phyloP scores from a whole-genome alignment of 2,113 vertebrate species.

The Plecotus auritus region DNA sequence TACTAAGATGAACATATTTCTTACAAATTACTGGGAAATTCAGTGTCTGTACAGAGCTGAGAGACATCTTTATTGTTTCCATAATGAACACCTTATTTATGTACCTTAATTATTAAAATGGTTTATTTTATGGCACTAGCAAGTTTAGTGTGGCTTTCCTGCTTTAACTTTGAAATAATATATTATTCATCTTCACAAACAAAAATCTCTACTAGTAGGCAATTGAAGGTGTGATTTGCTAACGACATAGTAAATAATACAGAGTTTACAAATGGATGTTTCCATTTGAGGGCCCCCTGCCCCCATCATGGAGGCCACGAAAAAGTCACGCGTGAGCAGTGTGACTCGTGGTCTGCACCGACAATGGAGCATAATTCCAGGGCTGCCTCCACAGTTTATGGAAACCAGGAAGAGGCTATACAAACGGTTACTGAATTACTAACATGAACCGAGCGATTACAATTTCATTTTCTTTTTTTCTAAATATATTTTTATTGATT shows the following conservation, averaged over 20 bases:
- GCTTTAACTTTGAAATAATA: background rate
- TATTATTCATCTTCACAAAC: background rate
- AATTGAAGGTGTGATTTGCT: background rate
- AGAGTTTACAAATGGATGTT: background rate
- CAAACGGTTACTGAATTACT: background rate
- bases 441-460: background rate
- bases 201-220: background rate
- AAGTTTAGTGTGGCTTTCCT: slow-evolving; percentile 62
- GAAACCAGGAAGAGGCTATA: background rate
- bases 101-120: slow-evolving; percentile 81
- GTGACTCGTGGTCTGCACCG: background rate
- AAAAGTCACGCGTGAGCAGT: no score
- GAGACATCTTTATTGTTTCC: slow-evolving; percentile 69
- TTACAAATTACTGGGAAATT: slow-evolving; percentile 55
- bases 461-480: no score
- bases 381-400: background rate
- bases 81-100: slow-evolving; percentile 81
- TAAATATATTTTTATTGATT: no score
- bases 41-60: slow-evolving; percentile 71
- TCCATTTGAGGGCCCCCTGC: background rate
- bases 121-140: slow-evolving; percentile 80
- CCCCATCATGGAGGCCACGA: no score
- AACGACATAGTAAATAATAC: background rate
- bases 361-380: background rate
- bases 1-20: slow-evolving; percentile 74